phyloP scores from a whole-genome alignment of 2,797 vertebrate species.

The Spheniscus humboldti region DNA sequence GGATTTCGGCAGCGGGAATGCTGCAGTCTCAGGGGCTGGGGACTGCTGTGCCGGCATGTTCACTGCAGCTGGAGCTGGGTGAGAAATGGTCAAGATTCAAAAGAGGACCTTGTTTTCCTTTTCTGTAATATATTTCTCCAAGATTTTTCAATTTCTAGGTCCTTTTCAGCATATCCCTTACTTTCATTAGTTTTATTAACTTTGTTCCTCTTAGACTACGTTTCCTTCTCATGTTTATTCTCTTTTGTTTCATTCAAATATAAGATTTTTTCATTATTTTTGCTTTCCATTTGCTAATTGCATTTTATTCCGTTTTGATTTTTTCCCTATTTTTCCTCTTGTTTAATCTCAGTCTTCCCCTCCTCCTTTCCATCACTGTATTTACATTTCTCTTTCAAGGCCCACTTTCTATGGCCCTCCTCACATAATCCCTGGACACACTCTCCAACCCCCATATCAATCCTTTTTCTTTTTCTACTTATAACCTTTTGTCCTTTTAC shows the following conservation, averaged over 20 bases:
- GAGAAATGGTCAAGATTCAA: neutral
- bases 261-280: neutral
- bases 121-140: neutral
- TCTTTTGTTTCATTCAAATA: neutral
- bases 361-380: neutral
- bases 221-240: neutral
- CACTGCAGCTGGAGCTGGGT: neutral
- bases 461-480: slow-evolving; percentile 17
- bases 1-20: neutral
- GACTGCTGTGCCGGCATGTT: neutral
- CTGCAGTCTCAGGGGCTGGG: neutral
- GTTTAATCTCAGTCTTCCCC: neutral
- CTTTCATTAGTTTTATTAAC: neutral
- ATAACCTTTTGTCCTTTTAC: slow-evolving; percentile 54
- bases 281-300: neutral
- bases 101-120: neutral
- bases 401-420: neutral
- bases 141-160: neutral
- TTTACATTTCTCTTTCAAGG: slow-evolving; percentile 39
- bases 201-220: neutral
- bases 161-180: neutral
- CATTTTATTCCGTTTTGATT: neutral
- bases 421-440: slow-evolving; percentile 15
- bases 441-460: neutral
- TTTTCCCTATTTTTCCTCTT: neutral